Evolutionary conservation across 2,113 vertebrate species (phyloP).

Genomic region (Rattus rattus): DNA sequence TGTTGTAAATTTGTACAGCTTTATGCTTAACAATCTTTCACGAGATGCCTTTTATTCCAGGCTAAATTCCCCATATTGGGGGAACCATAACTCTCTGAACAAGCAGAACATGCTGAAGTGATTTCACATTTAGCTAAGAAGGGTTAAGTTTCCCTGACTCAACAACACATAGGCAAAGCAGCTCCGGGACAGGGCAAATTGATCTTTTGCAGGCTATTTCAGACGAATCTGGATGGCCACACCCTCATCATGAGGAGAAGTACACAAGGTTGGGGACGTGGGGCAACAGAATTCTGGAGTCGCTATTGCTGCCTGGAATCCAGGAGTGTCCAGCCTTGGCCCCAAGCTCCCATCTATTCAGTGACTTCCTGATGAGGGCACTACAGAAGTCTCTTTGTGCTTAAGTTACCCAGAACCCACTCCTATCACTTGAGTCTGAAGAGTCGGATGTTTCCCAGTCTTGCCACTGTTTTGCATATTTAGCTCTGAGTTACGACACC

Average conservation of each 20-base stretch:
- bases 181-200: too few species aligned
- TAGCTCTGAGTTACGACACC: constrained; percentile 70
- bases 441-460: constrained; percentile 21
- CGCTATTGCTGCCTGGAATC: neutral
- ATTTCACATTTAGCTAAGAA: neutral
- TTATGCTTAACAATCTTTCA: constrained; percentile 27
- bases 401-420: constrained; percentile 36
- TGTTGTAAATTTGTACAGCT: constrained; percentile 12
- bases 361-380: neutral
- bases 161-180: neutral
- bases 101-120: neutral
- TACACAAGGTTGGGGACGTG: neutral
- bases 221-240: neutral
- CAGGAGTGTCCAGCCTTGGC: neutral
- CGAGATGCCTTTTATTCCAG: neutral
- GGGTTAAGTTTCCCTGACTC: neutral
- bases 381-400: neutral
- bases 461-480: constrained; percentile 57
- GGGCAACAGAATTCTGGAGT: neutral
- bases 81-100: constrained; percentile 34
- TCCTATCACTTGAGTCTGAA: constrained; percentile 1
- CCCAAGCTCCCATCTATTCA: neutral
- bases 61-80: constrained; percentile 13
- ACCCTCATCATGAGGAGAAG: neutral
- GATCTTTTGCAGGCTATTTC: neutral